A percentile compares a stretch with the other conserved stretches of the same genome.
phyloP scores from a whole-genome alignment of 2,888 invertebrate species.

The Tetramorium bicarinatum region DNA sequence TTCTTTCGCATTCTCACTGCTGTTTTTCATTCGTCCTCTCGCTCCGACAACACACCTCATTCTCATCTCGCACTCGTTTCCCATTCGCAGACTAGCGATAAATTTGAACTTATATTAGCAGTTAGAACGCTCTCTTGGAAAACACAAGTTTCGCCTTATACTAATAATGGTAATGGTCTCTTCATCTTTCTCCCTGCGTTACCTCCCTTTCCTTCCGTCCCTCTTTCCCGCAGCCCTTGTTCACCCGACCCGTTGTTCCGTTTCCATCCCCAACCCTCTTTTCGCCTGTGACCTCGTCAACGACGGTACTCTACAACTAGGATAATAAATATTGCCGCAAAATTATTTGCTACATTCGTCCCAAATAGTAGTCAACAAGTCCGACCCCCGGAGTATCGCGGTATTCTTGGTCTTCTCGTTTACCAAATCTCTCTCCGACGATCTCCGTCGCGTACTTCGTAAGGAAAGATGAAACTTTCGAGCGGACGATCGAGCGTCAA shows the following conservation, averaged over 20 bases:
- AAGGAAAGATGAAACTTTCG: not conserved
- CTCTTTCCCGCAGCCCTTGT: not conserved
- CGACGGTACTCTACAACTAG: constrained; percentile 79
- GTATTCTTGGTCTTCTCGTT: not conserved
- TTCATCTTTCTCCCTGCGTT: constrained; percentile 49
- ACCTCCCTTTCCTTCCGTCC: not conserved
- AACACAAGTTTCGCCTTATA: constrained; percentile 77
- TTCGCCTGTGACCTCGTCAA: constrained; percentile 65
- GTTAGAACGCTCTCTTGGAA: constrained; percentile 76
- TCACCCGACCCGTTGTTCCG: constrained; percentile 34
- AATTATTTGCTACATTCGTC: constrained; percentile 79
- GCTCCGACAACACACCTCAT: constrained; percentile 35
- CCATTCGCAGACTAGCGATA: constrained; percentile 54
- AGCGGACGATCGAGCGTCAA: constrained; percentile 10
- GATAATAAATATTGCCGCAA: constrained; percentile 83
- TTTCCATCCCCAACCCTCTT: constrained; percentile 44
- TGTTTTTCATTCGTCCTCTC: constrained; percentile 38
- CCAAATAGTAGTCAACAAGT: constrained; percentile 79
- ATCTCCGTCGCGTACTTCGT: not conserved
- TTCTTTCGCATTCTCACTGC: constrained; percentile 30
- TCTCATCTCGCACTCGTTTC: constrained; percentile 33
- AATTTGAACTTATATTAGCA: constrained; percentile 69
- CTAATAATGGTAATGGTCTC: constrained; percentile 76
- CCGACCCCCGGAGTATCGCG: constrained; percentile 67
- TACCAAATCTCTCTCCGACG: not conserved